These are phyloP conservation scores for Stegastes partitus DNA, from an alignment of 2,113 vertebrate genomes.

Conservation along the genomic window DNA sequence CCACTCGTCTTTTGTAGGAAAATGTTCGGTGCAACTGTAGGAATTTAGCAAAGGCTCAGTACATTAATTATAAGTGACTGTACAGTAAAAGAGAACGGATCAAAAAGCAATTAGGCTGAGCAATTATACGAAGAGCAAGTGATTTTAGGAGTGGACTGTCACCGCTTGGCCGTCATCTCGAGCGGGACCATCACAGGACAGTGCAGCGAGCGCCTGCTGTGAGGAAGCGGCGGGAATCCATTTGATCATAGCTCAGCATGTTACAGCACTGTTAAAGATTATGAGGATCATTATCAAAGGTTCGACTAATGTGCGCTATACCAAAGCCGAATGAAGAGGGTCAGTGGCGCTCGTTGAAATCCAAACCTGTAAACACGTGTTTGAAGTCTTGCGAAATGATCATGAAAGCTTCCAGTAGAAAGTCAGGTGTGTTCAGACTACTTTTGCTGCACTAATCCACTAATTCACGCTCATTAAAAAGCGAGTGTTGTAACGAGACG, in stretches of 20 bases:
- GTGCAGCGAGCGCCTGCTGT: background rate
- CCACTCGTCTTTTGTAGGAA: background rate
- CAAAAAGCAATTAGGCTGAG: background rate
- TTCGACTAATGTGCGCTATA: background rate
- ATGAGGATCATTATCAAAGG: conserved; percentile 4
- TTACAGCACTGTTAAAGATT: background rate
- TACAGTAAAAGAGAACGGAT: background rate
- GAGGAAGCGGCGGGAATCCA: background rate
- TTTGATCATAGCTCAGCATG: background rate
- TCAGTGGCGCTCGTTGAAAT: background rate
- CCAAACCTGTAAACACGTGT: background rate
- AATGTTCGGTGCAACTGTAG: background rate
- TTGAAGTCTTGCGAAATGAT: conserved; percentile 5
- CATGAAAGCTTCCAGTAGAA: background rate
- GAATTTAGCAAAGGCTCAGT: background rate
- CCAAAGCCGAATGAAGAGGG: background rate
- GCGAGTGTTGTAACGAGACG: conserved; percentile 1
- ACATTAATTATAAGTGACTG: conserved; percentile 2
- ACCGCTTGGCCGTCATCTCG: background rate
- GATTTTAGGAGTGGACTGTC: background rate
- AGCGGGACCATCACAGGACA: background rate
- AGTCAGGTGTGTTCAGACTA: background rate
- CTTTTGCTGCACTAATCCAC: background rate
- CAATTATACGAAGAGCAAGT: background rate
- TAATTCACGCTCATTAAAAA: conserved; percentile 12